Evolutionary conservation across 92 coral and sea anemone species (phyloP), one percentile per base, ranked within the genome.

Genomic region (Epizoanthus rinbou): DNA sequence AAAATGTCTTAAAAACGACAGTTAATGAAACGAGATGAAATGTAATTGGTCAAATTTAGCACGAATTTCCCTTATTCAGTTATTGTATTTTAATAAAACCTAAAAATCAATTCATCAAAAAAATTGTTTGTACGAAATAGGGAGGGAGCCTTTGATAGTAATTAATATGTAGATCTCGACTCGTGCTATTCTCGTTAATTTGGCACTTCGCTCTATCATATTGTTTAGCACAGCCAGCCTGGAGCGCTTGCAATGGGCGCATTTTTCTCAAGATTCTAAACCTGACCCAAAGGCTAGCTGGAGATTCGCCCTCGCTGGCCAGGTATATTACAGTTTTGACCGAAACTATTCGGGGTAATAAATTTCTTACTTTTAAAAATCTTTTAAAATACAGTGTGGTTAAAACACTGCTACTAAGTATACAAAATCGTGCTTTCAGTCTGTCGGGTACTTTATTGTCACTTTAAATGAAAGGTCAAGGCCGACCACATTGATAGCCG

Each of bases 1-100:
- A 78, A 78, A 78, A 39, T 57, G 82, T 22, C 64, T 47, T 62
- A 5, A 63, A 78, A 78, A 33, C 24, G 71, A 21, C 19, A 43
- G 5, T 47, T 78, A 78, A 78, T 78, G 71, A 78, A 78, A 60
- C 57, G 8, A 78, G 82, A 78, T 78, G 71, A 78, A 39, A 78
- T 21, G 69, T 78, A 62, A 78, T 78, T 35, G 82, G 82, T 23
- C 65, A 78, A 62, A 78, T 45, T 78, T 78, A 37, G 39, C 81
- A 62, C 60, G 64, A 65, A 60, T 35, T 57, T 60, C 18, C 14
- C 69, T 62, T 78, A n/a, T n/a, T n/a, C n/a, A n/a, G n/a, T n/a
- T n/a, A 43, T 62, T 78, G 82, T 78, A 17, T 78, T 78, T 78
- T 62, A 62, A 62, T 78, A 60, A 21, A 37, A 62, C 82, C 50